Conservation (phyloP, 2,888 invertebrate species). For the Drosophila pseudotalamancana region DNA sequence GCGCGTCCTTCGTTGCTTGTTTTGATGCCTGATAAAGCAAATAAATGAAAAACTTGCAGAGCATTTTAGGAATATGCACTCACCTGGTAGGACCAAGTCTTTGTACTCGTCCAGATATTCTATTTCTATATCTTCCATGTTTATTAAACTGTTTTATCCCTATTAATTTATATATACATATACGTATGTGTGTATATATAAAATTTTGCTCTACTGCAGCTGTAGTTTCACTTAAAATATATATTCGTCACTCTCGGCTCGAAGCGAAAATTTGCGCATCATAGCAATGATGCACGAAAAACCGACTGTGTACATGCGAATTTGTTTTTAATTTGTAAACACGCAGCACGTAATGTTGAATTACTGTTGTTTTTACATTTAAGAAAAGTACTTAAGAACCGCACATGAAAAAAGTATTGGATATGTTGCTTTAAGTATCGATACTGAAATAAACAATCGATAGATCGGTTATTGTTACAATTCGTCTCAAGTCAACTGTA, state of each 20-base stretch:
- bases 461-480: not conserved
- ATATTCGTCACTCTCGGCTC: slow-evolving; percentile 3
- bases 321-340: not conserved
- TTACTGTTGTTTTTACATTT: not conserved
- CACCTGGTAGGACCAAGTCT: slow-evolving; percentile 82
- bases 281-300: slow-evolving; percentile 7
- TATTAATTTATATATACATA: not conserved
- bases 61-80: slow-evolving; percentile 21
- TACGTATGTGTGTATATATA: not conserved
- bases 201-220: slow-evolving; percentile 13
- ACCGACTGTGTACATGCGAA: not conserved
- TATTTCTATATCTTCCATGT: slow-evolving; percentile 83
- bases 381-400: not conserved
- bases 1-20: slow-evolving; percentile 35
- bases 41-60: not conserved
- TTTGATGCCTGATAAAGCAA: slow-evolving; percentile 46
- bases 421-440: slow-evolving; percentile 10
- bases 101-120: slow-evolving; percentile 83
- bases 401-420: slow-evolving; percentile 27
- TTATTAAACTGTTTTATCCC: slow-evolving; percentile 24
- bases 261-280: slow-evolving; percentile 7
- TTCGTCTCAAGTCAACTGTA: not conserved
- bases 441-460: not conserved
- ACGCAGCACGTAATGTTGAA: not conserved
- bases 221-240: slow-evolving; percentile 3